These are phyloP conservation scores for Chaetorhynchus papuensis DNA, from an alignment of 2,113 vertebrate species.

Conservation along the genomic window DNA sequence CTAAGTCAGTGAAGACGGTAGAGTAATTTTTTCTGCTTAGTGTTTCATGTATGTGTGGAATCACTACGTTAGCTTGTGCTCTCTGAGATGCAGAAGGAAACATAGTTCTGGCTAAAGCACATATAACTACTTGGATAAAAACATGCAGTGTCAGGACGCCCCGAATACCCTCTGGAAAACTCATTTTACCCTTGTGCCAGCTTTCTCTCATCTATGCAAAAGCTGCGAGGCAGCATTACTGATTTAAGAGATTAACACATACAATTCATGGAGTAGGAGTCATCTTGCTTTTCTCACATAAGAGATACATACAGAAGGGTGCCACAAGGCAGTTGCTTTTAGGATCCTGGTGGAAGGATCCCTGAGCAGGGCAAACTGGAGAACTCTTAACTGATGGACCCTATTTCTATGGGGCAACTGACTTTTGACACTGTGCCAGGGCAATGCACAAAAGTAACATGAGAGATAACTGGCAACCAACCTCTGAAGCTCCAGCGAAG, in stretches of 20 bases:
- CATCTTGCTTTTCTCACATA: conserved; percentile 15
- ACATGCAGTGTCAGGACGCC: not conserved
- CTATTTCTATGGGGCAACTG: not conserved
- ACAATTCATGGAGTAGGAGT: not conserved
- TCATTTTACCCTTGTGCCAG: conserved; percentile 32
- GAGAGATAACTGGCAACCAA: not conserved
- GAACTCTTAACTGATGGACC: not conserved
- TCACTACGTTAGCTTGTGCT: not conserved
- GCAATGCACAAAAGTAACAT: not conserved
- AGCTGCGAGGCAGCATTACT: not conserved
- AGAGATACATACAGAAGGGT: not conserved
- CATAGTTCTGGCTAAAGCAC: not conserved
- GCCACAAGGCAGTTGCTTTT: not conserved
- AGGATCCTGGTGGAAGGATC: not conserved
- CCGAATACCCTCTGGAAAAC: not conserved
- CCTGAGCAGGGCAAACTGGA: not conserved
- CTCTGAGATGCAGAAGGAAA: not conserved
- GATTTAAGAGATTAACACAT: conserved; percentile 34
- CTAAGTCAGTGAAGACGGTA: not conserved
- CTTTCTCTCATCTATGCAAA: conserved; percentile 35
- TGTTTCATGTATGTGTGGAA: not conserved
- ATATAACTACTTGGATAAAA: not conserved
- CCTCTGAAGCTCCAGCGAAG: not conserved
- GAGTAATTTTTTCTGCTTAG: not conserved
- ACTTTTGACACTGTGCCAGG: not conserved